Evolutionary conservation across 1,140 invertebrate species (phyloP).

Genomic region (Oppia nitens): DNA sequence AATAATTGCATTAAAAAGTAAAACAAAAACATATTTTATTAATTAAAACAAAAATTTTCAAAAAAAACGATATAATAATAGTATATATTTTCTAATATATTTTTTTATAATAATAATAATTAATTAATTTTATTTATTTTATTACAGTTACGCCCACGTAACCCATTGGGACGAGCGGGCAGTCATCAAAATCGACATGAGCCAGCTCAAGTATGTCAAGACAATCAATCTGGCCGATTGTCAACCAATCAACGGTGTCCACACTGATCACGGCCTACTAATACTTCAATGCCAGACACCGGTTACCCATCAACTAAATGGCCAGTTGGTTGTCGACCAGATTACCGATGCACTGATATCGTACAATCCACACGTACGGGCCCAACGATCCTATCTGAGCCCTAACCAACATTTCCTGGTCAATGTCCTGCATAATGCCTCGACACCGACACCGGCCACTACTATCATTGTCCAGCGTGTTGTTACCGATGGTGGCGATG

Average conservation of each 20-base stretch:
- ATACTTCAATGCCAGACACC: slow-evolving; percentile 17
- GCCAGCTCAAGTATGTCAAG: slow-evolving; percentile 52
- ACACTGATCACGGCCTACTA: slow-evolving; percentile 47
- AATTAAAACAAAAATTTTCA: too few relatives aligned
- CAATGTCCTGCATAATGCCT: slow-evolving; percentile 14
- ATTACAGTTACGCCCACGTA: slow-evolving; percentile 45
- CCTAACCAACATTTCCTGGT: slow-evolving; percentile 18
- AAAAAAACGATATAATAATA: too few relatives aligned
- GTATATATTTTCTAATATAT: too few relatives aligned
- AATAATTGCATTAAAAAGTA: too few relatives aligned
- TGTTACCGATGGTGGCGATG: slow-evolving; percentile 33
- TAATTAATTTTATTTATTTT: neutral
- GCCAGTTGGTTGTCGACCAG: slow-evolving; percentile 53
- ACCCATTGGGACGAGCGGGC: slow-evolving; percentile 53
- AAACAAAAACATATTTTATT: too few relatives aligned
- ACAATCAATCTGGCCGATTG: slow-evolving; percentile 54
- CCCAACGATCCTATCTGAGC: slow-evolving; percentile 13
- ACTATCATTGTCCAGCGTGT: slow-evolving; percentile 54
- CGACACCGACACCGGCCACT: neutral
- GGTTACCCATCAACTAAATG: slow-evolving; percentile 17
- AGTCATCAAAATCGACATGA: slow-evolving; percentile 56
- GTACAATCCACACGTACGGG: slow-evolving; percentile 15
- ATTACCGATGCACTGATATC: slow-evolving; percentile 50
- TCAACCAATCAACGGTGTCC: slow-evolving; percentile 48
- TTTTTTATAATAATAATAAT: too few relatives aligned